These are phyloP conservation scores for Phainopepla nitens DNA, from an alignment of 2,113 vertebrate genomes.

Conservation along the genomic window DNA sequence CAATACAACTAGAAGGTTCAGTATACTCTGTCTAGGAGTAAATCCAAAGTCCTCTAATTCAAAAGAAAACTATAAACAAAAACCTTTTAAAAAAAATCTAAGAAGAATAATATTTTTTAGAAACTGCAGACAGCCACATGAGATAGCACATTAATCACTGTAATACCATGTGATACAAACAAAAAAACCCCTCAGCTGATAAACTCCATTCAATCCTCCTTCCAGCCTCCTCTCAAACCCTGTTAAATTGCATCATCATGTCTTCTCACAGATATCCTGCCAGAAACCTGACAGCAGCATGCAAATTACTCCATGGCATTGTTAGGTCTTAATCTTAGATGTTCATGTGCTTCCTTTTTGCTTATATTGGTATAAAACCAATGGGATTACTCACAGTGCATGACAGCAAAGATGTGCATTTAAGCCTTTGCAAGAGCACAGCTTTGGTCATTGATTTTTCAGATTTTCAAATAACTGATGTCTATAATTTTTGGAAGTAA, in stretches of 20 bases:
- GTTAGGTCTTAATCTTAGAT: neutral
- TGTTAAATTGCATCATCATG: neutral
- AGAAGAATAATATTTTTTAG: neutral
- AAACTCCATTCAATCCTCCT: neutral
- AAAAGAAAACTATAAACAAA: neutral
- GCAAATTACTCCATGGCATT: neutral
- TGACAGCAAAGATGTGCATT: neutral
- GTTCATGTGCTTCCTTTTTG: neutral
- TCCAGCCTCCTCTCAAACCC: neutral
- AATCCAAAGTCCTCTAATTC: neutral
- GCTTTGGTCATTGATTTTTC: neutral
- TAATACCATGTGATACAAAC: neutral
- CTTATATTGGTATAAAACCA: neutral
- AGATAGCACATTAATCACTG: neutral
- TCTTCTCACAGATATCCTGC: neutral
- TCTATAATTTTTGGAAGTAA: neutral
- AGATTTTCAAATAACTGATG: neutral
- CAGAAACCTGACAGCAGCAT: neutral
- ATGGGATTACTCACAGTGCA: neutral
- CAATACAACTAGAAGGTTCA: neutral
- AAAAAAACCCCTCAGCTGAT: fast-evolving
- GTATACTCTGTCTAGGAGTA: neutral
- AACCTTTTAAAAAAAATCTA: neutral
- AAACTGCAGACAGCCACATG: neutral
- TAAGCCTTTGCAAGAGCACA: neutral